Evolutionary conservation across 1,140 invertebrate species (phyloP).

Genomic region (Drosophila nigrodunni): DNA sequence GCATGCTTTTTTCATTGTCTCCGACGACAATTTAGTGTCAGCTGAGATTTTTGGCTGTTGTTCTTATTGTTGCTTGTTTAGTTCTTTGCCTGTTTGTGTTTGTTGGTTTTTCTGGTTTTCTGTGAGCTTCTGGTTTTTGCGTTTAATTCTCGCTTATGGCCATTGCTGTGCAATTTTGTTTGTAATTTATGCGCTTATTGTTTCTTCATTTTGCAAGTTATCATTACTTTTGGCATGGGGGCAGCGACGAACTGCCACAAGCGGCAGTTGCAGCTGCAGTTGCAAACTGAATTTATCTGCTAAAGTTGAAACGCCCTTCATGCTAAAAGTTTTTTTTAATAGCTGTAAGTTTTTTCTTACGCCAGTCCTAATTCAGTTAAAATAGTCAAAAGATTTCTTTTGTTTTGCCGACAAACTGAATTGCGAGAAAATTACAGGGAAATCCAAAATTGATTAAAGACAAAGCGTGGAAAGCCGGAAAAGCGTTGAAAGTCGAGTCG

Average conservation of each 20-base stretch:
- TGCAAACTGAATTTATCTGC: slow-evolving; percentile 60
- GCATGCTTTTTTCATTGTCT: slow-evolving; percentile 69
- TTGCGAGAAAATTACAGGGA: slow-evolving; percentile 22
- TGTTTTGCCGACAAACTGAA: neutral
- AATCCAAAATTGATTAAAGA: slow-evolving; percentile 58
- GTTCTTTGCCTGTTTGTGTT: neutral
- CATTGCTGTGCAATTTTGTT: slow-evolving; percentile 73
- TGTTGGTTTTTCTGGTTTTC: neutral
- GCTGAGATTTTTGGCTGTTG: slow-evolving; percentile 56
- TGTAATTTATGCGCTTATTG: slow-evolving; percentile 78
- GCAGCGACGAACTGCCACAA: slow-evolving; percentile 24
- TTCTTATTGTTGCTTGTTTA: slow-evolving; percentile 15
- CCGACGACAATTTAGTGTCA: slow-evolving; percentile 49
- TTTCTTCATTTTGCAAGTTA: slow-evolving; percentile 75
- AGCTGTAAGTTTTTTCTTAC: slow-evolving; percentile 30
- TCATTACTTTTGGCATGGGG: slow-evolving; percentile 65
- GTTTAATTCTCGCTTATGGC: slow-evolving; percentile 66
- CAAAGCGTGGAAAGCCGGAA: slow-evolving; percentile 40
- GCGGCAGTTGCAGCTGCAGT: slow-evolving; percentile 55
- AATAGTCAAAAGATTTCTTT: slow-evolving; percentile 15
- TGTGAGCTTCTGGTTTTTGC: slow-evolving; percentile 17
- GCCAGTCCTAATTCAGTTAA: slow-evolving; percentile 35
- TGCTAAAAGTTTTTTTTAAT: slow-evolving; percentile 42
- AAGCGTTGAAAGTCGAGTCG: slow-evolving; percentile 46
- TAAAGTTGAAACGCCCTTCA: slow-evolving; percentile 6